A percentile compares a stretch with the other conserved stretches of the same genome.
Conservation (phyloP, 92 coral and sea anemone species). For the Porites divaricata region DNA sequence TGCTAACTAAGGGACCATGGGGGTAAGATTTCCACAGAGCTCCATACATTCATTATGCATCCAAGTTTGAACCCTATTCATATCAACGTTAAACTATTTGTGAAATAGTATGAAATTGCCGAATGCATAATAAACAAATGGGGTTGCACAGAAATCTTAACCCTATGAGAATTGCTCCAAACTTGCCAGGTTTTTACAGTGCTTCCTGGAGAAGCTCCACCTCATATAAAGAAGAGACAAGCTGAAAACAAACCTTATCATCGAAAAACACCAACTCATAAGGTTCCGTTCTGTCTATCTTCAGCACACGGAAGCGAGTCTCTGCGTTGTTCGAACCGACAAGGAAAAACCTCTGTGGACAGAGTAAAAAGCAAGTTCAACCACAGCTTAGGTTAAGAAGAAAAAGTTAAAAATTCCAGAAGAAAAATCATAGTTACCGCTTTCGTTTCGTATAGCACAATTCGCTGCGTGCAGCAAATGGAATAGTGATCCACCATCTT, state of each 20-base stretch:
- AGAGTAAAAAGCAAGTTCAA: not conserved
- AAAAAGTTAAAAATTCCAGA: not conserved
- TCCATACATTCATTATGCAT: too few species aligned
- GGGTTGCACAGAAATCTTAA: too few species aligned
- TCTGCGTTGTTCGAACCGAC: constrained; percentile 94
- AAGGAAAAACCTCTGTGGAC: constrained; percentile 84
- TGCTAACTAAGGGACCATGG: too few species aligned
- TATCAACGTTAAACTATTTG: too few species aligned
- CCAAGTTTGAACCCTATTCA: too few species aligned
- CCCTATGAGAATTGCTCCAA: too few species aligned
- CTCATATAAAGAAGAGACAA: too few species aligned
- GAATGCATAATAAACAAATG: too few species aligned
- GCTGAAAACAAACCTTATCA: constrained; percentile 73
- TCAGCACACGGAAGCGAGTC: constrained; percentile 93
- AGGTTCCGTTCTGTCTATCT: constrained; percentile 98
- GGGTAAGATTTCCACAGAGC: too few species aligned
- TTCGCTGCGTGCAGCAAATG: constrained; percentile 85
- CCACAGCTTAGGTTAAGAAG: not conserved
- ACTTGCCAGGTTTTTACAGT: too few species aligned
- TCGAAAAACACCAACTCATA: constrained; percentile 84
- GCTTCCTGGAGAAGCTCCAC: too few species aligned
- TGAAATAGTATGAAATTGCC: too few species aligned
- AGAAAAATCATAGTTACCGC: constrained; percentile 60
- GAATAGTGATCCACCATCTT: constrained; percentile 84
- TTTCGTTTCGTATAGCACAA: constrained; percentile 96